Evolutionary conservation across 2,113 vertebrate species (phyloP), one percentile per base, ranked within the genome.

Genomic region (Takifugu flavidus): DNA sequence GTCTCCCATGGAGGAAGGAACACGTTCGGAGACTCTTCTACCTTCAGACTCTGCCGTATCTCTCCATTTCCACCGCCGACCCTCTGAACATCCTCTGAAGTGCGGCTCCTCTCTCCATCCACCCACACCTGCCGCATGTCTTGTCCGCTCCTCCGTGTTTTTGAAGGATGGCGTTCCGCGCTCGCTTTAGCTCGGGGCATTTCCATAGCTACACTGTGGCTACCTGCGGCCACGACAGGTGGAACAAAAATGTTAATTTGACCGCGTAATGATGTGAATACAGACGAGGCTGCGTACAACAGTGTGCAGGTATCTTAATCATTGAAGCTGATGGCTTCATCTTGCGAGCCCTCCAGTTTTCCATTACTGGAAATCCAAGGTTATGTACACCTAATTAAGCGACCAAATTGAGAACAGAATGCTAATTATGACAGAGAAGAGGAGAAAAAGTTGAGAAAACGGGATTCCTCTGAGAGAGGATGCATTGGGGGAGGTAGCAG

Each of bases 331-430:
- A 92, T 89, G 90, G 87, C 90, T 91, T 91, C 88, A 91, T 91
- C 88, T 86, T 34, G 75, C 82, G 79, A 89, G 90, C 90, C 90
- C 87, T 89, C 82, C 90, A 90, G 89, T 90, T 89, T 84, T 91
- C 84, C 86, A 91, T 91, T 91, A 90, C 88, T 90, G 87, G 87
- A 91, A 91, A 92, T 90, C 89, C 91, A 92, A 92, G 90, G 91
- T 92, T 92, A 91, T 92, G 90, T 92, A 91, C 89, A 92, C 89
- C 90, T 91, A 91, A 92, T 92, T 92, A 92, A 90, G 89, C 85
- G 82, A 83, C 87, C 87, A 90, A 91, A 92, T 92, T 85, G 88
- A 91, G 91, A 91, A 90, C 88, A 91, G 91, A 89, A 91, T 91
- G 90, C 91, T 92, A 92, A 92, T 92, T 91, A 90, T 86, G 85